Percentiles rank a stretch among this genome's conserved stretches.
Evolutionary conservation across 92 coral and sea anemone species (phyloP).

Genomic region (Montipora capitata): DNA sequence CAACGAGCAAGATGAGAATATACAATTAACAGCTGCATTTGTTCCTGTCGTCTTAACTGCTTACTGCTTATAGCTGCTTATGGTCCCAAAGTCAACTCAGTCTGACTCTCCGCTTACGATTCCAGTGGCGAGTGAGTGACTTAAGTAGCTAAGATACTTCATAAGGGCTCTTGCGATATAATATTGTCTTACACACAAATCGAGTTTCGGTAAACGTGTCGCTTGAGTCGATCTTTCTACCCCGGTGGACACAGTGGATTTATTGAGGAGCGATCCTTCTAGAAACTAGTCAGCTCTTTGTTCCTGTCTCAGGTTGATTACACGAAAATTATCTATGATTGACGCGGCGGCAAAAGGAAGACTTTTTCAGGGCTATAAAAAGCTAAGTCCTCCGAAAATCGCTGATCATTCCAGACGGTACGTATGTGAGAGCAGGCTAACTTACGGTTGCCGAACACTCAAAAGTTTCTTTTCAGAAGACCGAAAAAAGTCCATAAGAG

Average conservation of each 20-base stretch:
- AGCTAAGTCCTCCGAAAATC: background rate
- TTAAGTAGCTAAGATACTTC: background rate
- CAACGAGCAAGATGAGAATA: background rate
- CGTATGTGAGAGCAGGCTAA: background rate
- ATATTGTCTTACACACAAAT: background rate
- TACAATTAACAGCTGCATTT: background rate
- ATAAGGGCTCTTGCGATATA: background rate
- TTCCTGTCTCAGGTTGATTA: background rate
- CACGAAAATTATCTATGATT: background rate
- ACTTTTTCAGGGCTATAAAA: background rate
- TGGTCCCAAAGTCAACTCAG: no score
- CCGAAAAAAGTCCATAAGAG: background rate
- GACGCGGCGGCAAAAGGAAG: background rate
- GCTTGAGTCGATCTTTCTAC: background rate
- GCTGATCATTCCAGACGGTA: background rate
- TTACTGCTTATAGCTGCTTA: no score
- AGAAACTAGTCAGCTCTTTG: background rate
- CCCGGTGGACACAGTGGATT: background rate
- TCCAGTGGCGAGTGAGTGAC: background rate
- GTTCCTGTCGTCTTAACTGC: no score
- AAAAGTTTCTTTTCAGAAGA: background rate
- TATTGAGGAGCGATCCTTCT: background rate
- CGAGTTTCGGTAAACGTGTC: slow-evolving; percentile 27
- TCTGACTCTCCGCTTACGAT: background rate
- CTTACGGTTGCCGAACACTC: background rate